Base-by-base conservation (phyloP, 2,888 invertebrate species). In the Lithophane semibrunnea region DNA sequence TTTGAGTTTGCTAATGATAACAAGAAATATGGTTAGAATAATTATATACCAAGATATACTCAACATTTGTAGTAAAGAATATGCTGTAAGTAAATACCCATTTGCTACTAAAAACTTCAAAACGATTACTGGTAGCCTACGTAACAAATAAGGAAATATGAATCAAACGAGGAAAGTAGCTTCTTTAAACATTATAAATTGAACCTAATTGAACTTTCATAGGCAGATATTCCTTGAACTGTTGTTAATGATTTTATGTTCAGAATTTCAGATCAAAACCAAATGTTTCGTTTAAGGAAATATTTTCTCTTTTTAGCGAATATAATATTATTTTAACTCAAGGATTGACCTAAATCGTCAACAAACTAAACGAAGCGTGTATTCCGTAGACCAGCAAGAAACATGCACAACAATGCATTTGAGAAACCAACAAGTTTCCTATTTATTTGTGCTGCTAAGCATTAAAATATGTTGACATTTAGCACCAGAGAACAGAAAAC, bases 381-480 rank as follows among this genome's bases (percentile, higher is more conserved):
- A 29, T 69, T 65, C 21, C 10, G 18, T 49, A 58, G 24, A 44
- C 13, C 29, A 66, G 49, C n/a, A 37, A 75, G 16, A 44, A 63
- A 49, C 18, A 56, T 16, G 8, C 37, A 60, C 66, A 64, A 73
- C 63, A 78, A 69, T 73, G 29, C 47, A 7, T 56, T 76, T 73
- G 52, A 58, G 72, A 77, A 82, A 75, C 66, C 44, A 13, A n/a
- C 72, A 63, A 75, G 72, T 72, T 63, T 67, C 44, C 24, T 21
- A 73, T 70, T 54, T 68, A 65, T 69, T 73, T 73, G 44, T 47
- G 65, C 44, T 37, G 16, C 42, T 52, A 60, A 29, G 65, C 73
- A 63, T 79, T 86, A 61, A 77, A 86, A 80, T 81, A 79, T 72
- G 77, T 78, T 85, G 85, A 80, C 81, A 86, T 88, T 86, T 86